Base-by-base conservation (phyloP, 2,888 invertebrate genomes). In the Rotaria magnacalcarata region DNA sequence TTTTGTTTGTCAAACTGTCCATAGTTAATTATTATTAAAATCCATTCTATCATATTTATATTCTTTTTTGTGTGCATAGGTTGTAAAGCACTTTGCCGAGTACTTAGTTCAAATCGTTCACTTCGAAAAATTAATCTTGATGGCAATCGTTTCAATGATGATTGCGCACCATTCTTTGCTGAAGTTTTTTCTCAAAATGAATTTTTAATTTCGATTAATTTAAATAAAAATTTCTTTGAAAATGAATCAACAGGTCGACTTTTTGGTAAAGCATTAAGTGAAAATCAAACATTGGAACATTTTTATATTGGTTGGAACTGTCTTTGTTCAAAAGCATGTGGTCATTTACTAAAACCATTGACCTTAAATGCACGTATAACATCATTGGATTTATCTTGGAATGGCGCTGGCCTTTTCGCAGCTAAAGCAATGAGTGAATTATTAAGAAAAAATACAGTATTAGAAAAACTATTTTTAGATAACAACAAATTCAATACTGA, bases 121-220 rank as follows among this genome's bases (percentile, higher is more conserved):
- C 47, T 80, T 80, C 80, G 80, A n/a, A 80, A 14, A 47, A 19
- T 80, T n/a, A 5, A 47, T 80, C n/a, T 80, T 3, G 47, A 80
- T 80, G 80, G 80, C n/a, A 80, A 80, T 80, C 80, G 80, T 47
- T 80, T 80, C 24, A 80, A 80, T 80, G 80, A 80, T 47, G 80
- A 80, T 5, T 80, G 80, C 11, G 80, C 80, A 47, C 5, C 47
- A 80, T 80, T 47, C 3, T 47, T 80, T 47, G 47, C 47, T n/a
- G 80, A 80, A 47, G 47, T 80, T 10, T 80, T 80, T 24, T 21
- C 47, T 80, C 43, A 47, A n/a, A 80, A 80, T 47, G 80, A 47
- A 80, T 47, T 16, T n/a, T 4, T 80, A 11, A 80, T 24, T 19
- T 47, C 24, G 19, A 24, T 80, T 47, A 80, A 47, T 80, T n/a